These are phyloP conservation scores for Xestia rhomboidea DNA, from an alignment of 2,888 invertebrate species.

Conservation along the genomic window DNA sequence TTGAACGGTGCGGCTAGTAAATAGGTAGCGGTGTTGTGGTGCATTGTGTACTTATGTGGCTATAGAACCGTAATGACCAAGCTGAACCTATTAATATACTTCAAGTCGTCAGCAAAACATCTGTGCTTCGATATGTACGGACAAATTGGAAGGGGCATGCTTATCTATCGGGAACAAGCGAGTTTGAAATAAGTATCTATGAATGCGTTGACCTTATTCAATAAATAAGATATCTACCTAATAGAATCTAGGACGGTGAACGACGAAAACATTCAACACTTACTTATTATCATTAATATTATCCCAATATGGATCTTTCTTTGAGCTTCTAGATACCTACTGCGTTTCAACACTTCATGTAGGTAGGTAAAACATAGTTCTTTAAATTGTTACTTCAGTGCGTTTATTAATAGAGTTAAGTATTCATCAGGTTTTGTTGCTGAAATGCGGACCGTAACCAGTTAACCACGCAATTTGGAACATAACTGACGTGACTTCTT, in stretches of 20 bases:
- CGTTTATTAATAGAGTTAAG: background rate
- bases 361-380: background rate
- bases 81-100: background rate
- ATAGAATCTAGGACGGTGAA: background rate
- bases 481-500: background rate
- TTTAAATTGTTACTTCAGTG: background rate
- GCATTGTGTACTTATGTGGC: background rate
- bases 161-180: constrained; percentile 4
- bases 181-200: background rate
- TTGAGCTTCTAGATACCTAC: background rate
- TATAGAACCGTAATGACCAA: constrained; percentile 13
- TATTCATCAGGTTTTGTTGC: background rate
- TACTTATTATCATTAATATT: background rate
- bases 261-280: background rate
- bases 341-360: background rate
- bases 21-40: constrained; percentile 36
- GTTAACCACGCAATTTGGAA: background rate
- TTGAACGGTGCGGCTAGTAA: background rate
- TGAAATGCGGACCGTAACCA: background rate
- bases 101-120: background rate
- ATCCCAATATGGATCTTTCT: background rate
- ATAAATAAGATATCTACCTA: background rate
- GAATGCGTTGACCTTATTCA: background rate
- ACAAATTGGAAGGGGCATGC: background rate
- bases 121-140: background rate